These are phyloP conservation scores for Plagiodera versicolora DNA, from an alignment of 2,888 invertebrate species.

Conservation along the genomic window DNA sequence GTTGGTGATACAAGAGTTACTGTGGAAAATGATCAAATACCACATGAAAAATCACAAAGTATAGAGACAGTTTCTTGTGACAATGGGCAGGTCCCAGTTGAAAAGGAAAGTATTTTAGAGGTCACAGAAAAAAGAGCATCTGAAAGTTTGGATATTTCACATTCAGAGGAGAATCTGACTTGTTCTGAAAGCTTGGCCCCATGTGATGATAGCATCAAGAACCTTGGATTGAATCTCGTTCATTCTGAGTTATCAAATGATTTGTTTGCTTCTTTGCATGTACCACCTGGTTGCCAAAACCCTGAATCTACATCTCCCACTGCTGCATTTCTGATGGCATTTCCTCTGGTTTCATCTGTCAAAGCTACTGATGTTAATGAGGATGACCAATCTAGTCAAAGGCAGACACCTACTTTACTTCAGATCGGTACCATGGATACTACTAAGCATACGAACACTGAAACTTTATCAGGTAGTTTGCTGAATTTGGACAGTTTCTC, in stretches of 20 bases:
- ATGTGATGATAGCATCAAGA: constrained; percentile 29
- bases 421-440: constrained; percentile 56
- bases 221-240: constrained; percentile 41
- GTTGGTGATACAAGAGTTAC: background rate
- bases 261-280: constrained; percentile 63
- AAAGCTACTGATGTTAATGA: constrained; percentile 59
- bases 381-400: constrained; percentile 57
- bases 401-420: constrained; percentile 54
- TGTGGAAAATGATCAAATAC: background rate
- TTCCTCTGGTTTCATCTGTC: constrained; percentile 70
- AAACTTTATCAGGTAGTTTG: constrained; percentile 44
- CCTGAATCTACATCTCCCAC: constrained; percentile 71
- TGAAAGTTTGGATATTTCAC: background rate
- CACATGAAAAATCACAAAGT: background rate
- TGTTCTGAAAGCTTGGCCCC: constrained; percentile 2
- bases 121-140: background rate
- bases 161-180: background rate
- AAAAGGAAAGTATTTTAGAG: background rate
- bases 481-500: constrained; percentile 52
- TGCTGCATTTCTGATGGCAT: constrained; percentile 75
- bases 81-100: background rate
- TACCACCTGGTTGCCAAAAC: constrained; percentile 59
- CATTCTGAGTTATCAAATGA: constrained; percentile 62
- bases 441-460: constrained; percentile 46
- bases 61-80: background rate